A percentile compares a stretch with the other conserved stretches of the same genome.
phyloP scores from a whole-genome alignment of 1,140 invertebrate species.

The Euborellia annulipes region DNA sequence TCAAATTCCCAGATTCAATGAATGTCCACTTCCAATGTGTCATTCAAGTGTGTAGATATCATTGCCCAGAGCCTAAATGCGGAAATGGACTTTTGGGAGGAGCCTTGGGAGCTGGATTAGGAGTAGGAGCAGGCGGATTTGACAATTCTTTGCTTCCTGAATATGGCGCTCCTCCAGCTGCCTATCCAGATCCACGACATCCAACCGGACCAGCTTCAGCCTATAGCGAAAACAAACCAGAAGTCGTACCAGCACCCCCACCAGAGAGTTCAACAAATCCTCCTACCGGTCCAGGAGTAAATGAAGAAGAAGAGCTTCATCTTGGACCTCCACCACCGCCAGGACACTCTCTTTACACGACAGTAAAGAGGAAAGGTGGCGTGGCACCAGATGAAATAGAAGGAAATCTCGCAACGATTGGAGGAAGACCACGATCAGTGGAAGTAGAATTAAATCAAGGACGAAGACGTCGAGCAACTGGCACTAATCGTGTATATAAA shows the following conservation, averaged over 20 bases:
- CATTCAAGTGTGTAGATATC: conserved; percentile 85
- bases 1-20: conserved; percentile 94
- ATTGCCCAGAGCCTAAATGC: conserved; percentile 83
- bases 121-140: conserved; percentile 50
- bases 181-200: conserved; percentile 65
- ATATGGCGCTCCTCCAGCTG: conserved; percentile 51
- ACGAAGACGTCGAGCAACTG: conserved; percentile 32
- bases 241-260: conserved; percentile 54
- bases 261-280: conserved; percentile 47
- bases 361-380: conserved; percentile 65
- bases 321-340: conserved; percentile 64
- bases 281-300: conserved; percentile 11
- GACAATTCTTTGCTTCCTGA: conserved; percentile 35
- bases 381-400: conserved; percentile 47
- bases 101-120: conserved; percentile 32
- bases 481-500: conserved; percentile 52
- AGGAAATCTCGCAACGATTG: conserved; percentile 61
- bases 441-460: conserved; percentile 54
- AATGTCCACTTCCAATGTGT: conserved; percentile 95
- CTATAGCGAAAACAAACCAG: conserved; percentile 63
- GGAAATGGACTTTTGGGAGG: conserved; percentile 37
- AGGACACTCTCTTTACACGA: conserved; percentile 56
- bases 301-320: conserved; percentile 41
- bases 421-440: conserved; percentile 68
- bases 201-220: conserved; percentile 62